Conservation (phyloP, 1,140 invertebrate genomes). For the Lerema accius region DNA sequence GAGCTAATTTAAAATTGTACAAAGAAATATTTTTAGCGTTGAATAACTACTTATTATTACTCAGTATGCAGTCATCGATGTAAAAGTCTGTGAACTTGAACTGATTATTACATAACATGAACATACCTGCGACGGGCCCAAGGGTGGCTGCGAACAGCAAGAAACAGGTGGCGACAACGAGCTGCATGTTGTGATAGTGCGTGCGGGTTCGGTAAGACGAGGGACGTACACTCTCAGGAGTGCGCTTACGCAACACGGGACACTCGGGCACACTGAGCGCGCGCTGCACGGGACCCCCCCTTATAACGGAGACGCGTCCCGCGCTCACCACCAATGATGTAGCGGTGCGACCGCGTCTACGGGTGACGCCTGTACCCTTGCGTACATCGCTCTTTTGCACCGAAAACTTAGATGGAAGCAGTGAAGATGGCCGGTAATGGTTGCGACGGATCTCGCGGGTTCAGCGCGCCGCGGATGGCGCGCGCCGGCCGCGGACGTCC, state of each 20-base stretch:
- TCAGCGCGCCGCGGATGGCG: constrained; percentile 22
- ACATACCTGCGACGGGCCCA: constrained; percentile 71
- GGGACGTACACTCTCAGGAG: constrained; percentile 55
- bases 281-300: constrained; percentile 73
- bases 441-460: constrained; percentile 30
- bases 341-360: constrained; percentile 50
- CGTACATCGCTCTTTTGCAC: constrained; percentile 53
- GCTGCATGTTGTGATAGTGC: constrained; percentile 60
- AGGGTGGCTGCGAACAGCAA: constrained; percentile 71
- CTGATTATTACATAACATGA: constrained; percentile 27
- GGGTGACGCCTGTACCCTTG: constrained; percentile 37
- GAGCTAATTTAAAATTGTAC: not conserved
- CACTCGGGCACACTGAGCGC: constrained; percentile 78
- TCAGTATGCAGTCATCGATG: not conserved
- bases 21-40: not conserved
- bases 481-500: constrained; percentile 63
- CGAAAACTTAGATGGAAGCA: constrained; percentile 17
- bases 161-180: constrained; percentile 68
- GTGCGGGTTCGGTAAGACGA: constrained; percentile 44
- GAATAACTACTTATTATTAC: not conserved
- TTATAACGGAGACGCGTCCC: constrained; percentile 79
- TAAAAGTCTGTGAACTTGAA: constrained; percentile 12
- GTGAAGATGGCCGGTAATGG: constrained; percentile 47
- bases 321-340: constrained; percentile 61
- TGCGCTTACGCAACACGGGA: constrained; percentile 78